Evolutionary conservation across 1,140 invertebrate species (phyloP).

Genomic region (Mycetomoellerius zeteki): DNA sequence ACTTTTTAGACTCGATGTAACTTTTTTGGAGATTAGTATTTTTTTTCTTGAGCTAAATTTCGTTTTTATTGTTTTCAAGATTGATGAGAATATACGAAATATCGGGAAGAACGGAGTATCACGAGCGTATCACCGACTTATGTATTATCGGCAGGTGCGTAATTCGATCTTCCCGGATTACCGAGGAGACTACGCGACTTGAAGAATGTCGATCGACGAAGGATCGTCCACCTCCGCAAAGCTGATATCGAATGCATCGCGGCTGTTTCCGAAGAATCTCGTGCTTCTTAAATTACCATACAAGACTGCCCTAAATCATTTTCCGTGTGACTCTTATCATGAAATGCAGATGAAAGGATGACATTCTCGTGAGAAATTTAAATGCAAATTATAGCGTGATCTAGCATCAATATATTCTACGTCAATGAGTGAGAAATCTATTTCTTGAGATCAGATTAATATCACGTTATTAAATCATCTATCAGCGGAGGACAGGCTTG

Average conservation of each 20-base stretch:
- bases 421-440: conserved; percentile 12
- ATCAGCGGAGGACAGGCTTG: not conserved
- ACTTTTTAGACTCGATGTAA: not conserved
- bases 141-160: conserved; percentile 66
- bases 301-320: conserved; percentile 61
- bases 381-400: conserved; percentile 1
- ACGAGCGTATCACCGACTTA: conserved; percentile 66
- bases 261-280: conserved; percentile 63
- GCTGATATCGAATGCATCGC: conserved; percentile 69
- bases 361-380: conserved; percentile 45
- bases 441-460: conserved; percentile 21
- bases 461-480: conserved; percentile 7
- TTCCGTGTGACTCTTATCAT: conserved; percentile 34
- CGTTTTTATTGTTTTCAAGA: conserved; percentile 13
- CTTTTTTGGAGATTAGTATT: conserved; percentile 13
- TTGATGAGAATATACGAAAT: conserved; percentile 21
- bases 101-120: conserved; percentile 53
- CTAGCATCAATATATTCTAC: not conserved
- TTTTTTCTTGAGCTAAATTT: conserved; percentile 8
- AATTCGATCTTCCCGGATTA: conserved; percentile 75
- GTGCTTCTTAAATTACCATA: conserved; percentile 72
- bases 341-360: conserved; percentile 63
- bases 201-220: conserved; percentile 69
- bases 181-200: conserved; percentile 45
- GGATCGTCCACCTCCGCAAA: conserved; percentile 69